phyloP scores from a whole-genome alignment of 1,140 invertebrate species.

The Aphelenchoides fujianensis region DNA sequence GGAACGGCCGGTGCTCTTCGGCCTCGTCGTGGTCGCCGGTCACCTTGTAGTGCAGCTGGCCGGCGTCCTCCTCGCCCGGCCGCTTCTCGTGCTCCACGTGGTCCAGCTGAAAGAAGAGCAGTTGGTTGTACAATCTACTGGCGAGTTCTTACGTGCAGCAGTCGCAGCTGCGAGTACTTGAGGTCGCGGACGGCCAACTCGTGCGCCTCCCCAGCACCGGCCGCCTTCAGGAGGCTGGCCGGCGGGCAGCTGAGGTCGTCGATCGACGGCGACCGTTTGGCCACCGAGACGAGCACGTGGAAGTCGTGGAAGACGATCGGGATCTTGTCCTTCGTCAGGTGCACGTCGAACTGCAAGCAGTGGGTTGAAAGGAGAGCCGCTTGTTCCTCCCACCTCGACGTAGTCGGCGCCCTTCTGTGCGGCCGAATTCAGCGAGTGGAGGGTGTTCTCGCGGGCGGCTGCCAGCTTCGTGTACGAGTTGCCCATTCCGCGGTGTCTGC shows the following conservation, averaged over 20 bases:
- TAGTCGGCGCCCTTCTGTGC: constrained; percentile 57
- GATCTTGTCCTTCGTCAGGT: constrained; percentile 59
- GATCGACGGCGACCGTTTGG: constrained; percentile 43
- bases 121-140: constrained; percentile 37
- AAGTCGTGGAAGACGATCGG: constrained; percentile 61
- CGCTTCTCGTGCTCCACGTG: constrained; percentile 38
- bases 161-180: constrained; percentile 52
- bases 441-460: constrained; percentile 57
- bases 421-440: constrained; percentile 59
- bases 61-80: not conserved
- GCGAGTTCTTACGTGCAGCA: constrained; percentile 52
- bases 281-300: constrained; percentile 60
- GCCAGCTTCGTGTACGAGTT: constrained; percentile 62
- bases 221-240: not conserved
- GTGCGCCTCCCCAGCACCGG: constrained; percentile 52
- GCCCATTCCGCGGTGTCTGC: constrained; percentile 60
- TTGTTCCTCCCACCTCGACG: constrained; percentile 43
- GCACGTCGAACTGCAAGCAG: constrained; percentile 59
- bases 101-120: constrained; percentile 49
- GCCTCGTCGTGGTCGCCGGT: constrained; percentile 43
- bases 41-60: constrained; percentile 29
- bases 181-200: constrained; percentile 61
- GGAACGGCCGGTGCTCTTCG: constrained; percentile 47
- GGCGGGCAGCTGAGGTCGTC: constrained; percentile 23
- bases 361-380: too few relatives aligned